phyloP scores from a whole-genome alignment of 2,888 invertebrate species.

The Lepidonotus clava region DNA sequence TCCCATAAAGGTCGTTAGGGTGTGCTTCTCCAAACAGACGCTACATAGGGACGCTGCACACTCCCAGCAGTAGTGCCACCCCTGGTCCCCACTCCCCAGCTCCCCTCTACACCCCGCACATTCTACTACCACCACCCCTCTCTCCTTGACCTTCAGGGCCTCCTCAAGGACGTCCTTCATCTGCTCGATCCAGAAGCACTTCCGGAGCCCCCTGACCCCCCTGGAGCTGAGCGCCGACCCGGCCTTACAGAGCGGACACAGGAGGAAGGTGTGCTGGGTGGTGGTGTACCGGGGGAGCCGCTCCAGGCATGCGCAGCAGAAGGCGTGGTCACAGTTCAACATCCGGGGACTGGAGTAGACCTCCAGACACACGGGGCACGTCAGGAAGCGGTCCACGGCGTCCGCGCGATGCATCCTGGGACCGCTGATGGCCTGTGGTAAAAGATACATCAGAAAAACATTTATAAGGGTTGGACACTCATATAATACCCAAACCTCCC shows the following conservation, averaged over 20 bases:
- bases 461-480: no score
- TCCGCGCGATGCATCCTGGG: no score
- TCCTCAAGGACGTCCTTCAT: background rate
- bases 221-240: background rate
- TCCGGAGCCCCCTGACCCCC: background rate
- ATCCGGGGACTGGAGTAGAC: background rate
- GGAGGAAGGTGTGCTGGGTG: background rate
- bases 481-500: no score
- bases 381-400: background rate
- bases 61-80: background rate
- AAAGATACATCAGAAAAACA: no score
- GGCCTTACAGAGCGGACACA: background rate
- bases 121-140: background rate
- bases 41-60: background rate
- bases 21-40: background rate
- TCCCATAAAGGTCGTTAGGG: no score
- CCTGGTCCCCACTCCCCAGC: background rate
- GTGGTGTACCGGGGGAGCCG: background rate
- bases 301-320: background rate
- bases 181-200: constrained; percentile 7
- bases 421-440: no score
- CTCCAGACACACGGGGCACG: background rate
- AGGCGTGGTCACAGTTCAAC: constrained; percentile 14
- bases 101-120: background rate
- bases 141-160: background rate